Evolutionary conservation across 2,888 invertebrate species (phyloP).

Genomic region (Chirona hameri): DNA sequence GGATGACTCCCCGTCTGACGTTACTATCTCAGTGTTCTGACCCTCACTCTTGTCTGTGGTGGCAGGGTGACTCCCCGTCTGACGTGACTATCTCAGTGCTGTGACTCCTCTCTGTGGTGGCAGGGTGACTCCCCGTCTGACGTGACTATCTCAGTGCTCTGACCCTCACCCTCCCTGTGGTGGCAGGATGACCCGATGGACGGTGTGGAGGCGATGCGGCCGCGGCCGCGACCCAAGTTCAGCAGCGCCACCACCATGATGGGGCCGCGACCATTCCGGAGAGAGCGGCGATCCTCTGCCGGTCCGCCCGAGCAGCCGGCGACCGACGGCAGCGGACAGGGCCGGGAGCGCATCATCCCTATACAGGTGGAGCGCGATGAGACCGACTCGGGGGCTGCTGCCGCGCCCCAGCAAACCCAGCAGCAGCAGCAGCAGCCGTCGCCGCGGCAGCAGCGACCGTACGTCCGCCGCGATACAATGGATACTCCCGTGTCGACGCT

Average conservation of each 20-base stretch:
- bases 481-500: neutral
- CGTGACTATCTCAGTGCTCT: no score
- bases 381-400: neutral
- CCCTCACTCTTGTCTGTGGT: no score
- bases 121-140: no score
- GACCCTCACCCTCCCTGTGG: neutral
- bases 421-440: neutral
- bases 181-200: neutral
- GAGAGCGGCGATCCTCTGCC: neutral
- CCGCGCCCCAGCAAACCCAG: neutral
- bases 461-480: neutral
- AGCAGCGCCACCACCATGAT: neutral
- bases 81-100: no score
- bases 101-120: no score
- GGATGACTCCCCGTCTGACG: no score
- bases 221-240: neutral
- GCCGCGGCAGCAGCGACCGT: neutral
- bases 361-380: slow-evolving; percentile 2
- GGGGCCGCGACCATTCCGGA: neutral
- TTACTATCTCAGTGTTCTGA: no score
- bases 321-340: neutral
- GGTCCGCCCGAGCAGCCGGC: neutral
- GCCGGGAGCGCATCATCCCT: slow-evolving; percentile 9
- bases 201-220: neutral
- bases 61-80: no score